phyloP scores from a whole-genome alignment of 2,113 vertebrate genomes.

The Tautogolabrus adspersus region DNA sequence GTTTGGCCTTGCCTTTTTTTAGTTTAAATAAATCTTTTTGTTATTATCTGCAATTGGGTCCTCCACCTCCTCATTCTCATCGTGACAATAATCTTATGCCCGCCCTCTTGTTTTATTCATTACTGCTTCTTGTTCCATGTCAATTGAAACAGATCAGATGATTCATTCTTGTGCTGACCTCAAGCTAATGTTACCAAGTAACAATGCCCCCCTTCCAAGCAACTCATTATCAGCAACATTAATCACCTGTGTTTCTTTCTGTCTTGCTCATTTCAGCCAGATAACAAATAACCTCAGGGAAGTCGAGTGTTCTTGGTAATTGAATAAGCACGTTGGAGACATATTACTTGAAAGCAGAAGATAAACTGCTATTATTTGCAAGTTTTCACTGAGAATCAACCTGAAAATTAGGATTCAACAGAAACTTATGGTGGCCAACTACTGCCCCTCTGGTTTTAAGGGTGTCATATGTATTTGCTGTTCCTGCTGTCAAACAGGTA shows the following conservation, averaged over 20 bases:
- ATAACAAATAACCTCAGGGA: constrained; percentile 29
- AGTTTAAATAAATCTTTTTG: no score
- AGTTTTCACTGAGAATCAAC: not conserved
- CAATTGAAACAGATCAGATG: constrained; percentile 24
- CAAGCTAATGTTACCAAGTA: constrained; percentile 33
- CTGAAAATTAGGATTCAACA: no score
- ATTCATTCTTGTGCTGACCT: constrained; percentile 43
- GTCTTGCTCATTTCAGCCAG: constrained; percentile 24
- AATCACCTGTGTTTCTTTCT: constrained; percentile 4
- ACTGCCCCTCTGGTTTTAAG: accelerated
- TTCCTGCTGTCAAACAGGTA: not conserved
- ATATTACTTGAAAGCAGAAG: not conserved
- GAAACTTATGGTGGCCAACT: not conserved
- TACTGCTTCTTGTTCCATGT: constrained; percentile 26
- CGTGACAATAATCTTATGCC: constrained; percentile 4
- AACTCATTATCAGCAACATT: constrained; percentile 29
- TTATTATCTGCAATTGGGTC: no score
- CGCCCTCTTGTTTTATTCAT: constrained; percentile 24
- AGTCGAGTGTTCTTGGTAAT: constrained; percentile 1
- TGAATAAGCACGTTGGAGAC: constrained; percentile 8
- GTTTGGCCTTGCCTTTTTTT: no score
- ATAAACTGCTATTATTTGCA: not conserved
- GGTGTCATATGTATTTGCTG: not conserved
- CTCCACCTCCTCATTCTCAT: no score
- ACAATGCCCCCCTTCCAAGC: constrained; percentile 6